These are phyloP conservation scores for Anas platyrhynchos DNA, from an alignment of 2,113 vertebrate species.

Conservation along the genomic window DNA sequence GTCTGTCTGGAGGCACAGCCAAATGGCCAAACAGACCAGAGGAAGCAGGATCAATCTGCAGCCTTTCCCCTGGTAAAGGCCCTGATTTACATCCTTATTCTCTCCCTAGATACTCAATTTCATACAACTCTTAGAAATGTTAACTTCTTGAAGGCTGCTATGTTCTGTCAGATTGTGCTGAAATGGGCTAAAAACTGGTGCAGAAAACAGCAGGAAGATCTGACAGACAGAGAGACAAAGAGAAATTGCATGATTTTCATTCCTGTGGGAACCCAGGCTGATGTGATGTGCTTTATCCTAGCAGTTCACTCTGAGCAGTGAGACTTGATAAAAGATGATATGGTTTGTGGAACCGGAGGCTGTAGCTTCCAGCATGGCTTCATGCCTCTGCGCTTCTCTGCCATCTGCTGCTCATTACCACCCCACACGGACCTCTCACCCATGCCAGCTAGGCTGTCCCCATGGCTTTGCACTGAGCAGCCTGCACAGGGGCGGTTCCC, in stretches of 20 bases:
- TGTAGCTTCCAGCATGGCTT: neutral
- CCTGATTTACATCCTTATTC: neutral
- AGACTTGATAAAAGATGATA: neutral
- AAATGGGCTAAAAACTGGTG: neutral
- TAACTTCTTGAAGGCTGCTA: neutral
- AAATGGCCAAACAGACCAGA: neutral
- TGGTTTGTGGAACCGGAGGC: neutral
- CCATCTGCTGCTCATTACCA: neutral
- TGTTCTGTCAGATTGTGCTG: neutral
- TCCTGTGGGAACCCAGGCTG: neutral
- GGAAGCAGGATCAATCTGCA: neutral
- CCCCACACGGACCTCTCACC: accelerated
- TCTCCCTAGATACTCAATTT: neutral
- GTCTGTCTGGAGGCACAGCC: neutral
- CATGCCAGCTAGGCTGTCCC: neutral
- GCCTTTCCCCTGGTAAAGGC: neutral
- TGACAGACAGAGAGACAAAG: neutral
- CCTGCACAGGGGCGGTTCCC: neutral
- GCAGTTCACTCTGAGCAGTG: neutral
- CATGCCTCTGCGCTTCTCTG: neutral
- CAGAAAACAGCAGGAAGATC: neutral
- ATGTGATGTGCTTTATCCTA: neutral
- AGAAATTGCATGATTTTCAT: neutral
- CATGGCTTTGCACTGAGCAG: neutral
- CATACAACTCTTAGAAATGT: neutral